A percentile compares a stretch with the other conserved stretches of the same genome.
These are phyloP conservation scores for Rhopalosiphum maidis DNA, from an alignment of 1,140 invertebrate species.

Conservation along the genomic window DNA sequence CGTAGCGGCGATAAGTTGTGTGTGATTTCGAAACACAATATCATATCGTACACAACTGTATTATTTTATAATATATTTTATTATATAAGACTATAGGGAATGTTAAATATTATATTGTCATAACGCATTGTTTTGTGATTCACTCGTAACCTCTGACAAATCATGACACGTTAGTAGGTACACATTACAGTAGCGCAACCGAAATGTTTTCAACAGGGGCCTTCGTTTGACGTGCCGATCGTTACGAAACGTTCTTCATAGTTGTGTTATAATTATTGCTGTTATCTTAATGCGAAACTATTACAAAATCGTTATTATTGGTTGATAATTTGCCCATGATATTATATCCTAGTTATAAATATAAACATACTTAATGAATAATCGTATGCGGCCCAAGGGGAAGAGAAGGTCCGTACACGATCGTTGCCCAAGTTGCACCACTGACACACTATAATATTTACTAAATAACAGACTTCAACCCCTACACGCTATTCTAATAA, in stretches of 20 bases:
- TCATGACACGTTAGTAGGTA: not conserved
- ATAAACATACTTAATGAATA: not conserved
- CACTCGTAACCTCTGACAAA: slow-evolving; percentile 7
- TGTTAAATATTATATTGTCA: not conserved
- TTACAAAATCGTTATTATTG: not conserved
- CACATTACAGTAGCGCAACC: slow-evolving; percentile 8
- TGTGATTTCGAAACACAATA: too few species aligned
- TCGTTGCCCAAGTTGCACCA: too few species aligned
- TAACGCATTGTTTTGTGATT: not conserved
- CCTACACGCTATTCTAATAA: not conserved
- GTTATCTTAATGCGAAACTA: not conserved
- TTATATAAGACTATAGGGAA: not conserved
- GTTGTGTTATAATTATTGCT: not conserved
- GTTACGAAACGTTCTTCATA: not conserved
- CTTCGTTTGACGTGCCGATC: not conserved
- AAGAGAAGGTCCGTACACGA: not conserved
- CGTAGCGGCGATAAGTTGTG: too few species aligned
- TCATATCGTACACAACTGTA: too few species aligned
- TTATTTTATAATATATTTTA: not conserved
- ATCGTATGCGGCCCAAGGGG: not conserved
- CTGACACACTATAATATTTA: not conserved
- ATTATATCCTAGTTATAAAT: not conserved
- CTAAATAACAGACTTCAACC: not conserved
- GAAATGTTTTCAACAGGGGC: not conserved
- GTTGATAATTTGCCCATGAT: not conserved